Evolutionary conservation across 2,113 vertebrate species (phyloP), one percentile per base, ranked within the genome.

Genomic region (Ia io): DNA sequence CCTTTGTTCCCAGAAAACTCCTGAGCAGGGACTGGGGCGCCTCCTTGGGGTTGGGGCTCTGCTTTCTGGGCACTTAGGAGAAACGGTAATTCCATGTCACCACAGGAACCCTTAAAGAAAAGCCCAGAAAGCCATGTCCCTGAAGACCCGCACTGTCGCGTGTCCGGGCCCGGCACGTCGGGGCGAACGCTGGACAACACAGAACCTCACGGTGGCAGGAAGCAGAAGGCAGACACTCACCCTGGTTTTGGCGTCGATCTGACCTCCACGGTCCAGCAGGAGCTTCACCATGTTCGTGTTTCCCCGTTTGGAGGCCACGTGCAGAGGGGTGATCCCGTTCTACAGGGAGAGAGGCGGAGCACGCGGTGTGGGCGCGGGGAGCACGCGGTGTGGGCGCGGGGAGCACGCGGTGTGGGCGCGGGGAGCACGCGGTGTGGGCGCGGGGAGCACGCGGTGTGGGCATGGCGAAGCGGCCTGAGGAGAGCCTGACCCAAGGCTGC

Each of bases 271-370:
- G 98, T 99, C 99, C 98, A 99, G 98, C 32, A 99, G 97, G 95
- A 99, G 99, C 95, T 99, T 99, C 96, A 99, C 99, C 99, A 99
- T 99, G 98, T 99, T 99, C 76, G 99, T 99, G 98, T 99, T 99
- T 90, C 99, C 99, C 86, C 99, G 99, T 98, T 99, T 99, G 86
- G 99, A 99, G 88, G 99, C 99, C 97, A 99, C 99, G 17, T 99
- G 99, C 56, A 99, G 98, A 49, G 99, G 99, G 53, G 99, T 99
- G 96, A 99, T 99, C 90, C 99, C 99, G 96, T 99, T 99, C 99
- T 99, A 98, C 89, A 92, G 78, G 96, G 92, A 98, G 98, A 98
- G 97, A 98, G 97, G 98, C 92, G 95, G 65, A 96, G 30, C 18
- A 35, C 22, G 10, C 20, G 1, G 51, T 53, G 49, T 51, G 22